Evolutionary conservation across 2,888 invertebrate species (phyloP), one percentile per base, ranked within the genome.

Genomic region (Drosophila anomelani): DNA sequence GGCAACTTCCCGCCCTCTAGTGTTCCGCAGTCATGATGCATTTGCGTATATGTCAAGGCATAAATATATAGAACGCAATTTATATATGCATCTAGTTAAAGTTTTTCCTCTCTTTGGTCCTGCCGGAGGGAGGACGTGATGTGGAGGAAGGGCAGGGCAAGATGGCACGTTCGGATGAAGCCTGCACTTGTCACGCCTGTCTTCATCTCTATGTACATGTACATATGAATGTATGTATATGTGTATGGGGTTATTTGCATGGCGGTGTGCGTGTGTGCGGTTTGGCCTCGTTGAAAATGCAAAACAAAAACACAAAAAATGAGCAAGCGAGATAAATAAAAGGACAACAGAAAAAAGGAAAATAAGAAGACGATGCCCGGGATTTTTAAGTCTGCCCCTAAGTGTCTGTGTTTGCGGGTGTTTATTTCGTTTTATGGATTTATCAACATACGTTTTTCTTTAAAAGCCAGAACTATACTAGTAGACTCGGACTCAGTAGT

Each of bases 51-150:
- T 81, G 81, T 76, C 77, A 73, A 67, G 68, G 69, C 76, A 85
- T 87, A 87, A 87, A 87, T 84, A 83, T 81, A 81, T 76, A 73
- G 81, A 85, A 71, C 76, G 77, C 76, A 87, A 83, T 83, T 85
- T 83, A 84, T 83, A 85, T 86, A 67, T 83, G 87, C 87, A 83
- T 87, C 81, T 87, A 79, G 76, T 83, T 81, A 86, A 78, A 72
- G 63, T 75, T 72, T 54, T 74, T 51, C 57, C 66, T 57, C 56
- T 39, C 61, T 51, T 57, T 41, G 61, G 66, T 20, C 39, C 10
- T 62, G 51, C 29, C 26, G 9, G 29, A 5, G 49, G 51, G 39
- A 32, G 39, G 57, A 23, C 55, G 49, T 15, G 59, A 47, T 13
- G 59, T 9, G 41, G 23, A 12, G 53, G 23, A 26, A 39, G 41